Evolutionary conservation across 2,888 invertebrate genomes (phyloP), one percentile per base, ranked within the genome.

Genomic region (Eupithecia vulgata): DNA sequence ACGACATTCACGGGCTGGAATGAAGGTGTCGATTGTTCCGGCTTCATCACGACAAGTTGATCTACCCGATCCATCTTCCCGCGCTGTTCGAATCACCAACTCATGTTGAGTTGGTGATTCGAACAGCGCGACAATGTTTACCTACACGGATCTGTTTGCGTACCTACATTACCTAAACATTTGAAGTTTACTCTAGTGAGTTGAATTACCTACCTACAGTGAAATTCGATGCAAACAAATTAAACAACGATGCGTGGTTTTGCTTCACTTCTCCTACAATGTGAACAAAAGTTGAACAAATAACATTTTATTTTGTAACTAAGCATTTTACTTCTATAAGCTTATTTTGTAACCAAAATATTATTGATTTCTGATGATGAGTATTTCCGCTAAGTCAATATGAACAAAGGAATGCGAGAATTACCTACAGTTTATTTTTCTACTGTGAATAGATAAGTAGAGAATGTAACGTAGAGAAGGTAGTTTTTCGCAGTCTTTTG

Each of bases 61-160:
- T 57, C 25, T 57, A 12, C 13, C 52, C 52, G 12, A 57, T 57
- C 25, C 12, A 57, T 57, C 21, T 25, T 25, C 52, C 52, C 52
- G 13, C 25, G 25, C 13, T 57, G 52, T 25, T 57, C 52, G 25
- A 12, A 57, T 57, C 12, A 57, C 25, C 12, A 25, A 57, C 21
- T 57, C 52, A 57, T n/a, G n/a, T n/a, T n/a, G n/a, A n/a, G n/a
- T n/a, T n/a, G n/a, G n/a, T n/a, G n/a, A n/a, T n/a, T n/a, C n/a
- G n/a, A n/a, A 57, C 52, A 25, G 52, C 25, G 52, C 52, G 52
- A 57, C 52, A 21, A 57, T 57, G 52, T 57, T 57, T 57, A 57
- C 13, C 12, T 25, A 21, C 10, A 8, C 52, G 12, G 52, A 57
- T 57, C 52, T 12, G 52, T 57, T 57, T 57, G 21, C 25, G 25